Conservation (phyloP, 92 coral and sea anemone species). For the Actinostola sp. region DNA sequence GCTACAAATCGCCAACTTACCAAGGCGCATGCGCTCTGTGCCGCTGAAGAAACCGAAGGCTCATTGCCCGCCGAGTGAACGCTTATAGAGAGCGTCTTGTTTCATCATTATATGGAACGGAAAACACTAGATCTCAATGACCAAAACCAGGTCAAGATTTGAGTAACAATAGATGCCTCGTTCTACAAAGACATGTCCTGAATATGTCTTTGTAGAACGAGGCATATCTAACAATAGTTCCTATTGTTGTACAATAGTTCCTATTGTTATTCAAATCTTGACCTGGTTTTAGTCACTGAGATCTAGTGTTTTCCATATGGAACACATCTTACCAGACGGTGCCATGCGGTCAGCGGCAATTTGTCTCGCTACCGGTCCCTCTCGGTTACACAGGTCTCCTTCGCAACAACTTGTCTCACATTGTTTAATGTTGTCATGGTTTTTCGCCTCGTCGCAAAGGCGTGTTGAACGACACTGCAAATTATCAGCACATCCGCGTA, state of each 20-base stretch:
- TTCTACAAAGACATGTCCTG: too few species aligned
- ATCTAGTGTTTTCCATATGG: background rate
- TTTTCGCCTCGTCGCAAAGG: conserved; percentile 29
- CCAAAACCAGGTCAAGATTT: too few species aligned
- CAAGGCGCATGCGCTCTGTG: too few species aligned
- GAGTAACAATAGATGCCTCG: too few species aligned
- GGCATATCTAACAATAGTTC: too few species aligned
- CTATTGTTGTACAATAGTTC: background rate
- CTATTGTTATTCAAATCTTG: background rate
- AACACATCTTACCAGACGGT: conserved; percentile 26
- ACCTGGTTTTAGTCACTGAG: background rate
- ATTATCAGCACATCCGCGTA: conserved; percentile 37
- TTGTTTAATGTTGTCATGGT: conserved; percentile 12
- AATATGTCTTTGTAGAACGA: too few species aligned
- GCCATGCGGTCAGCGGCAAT: conserved; percentile 16
- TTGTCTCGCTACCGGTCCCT: conserved; percentile 24
- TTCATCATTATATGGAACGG: too few species aligned
- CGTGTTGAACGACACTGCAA: conserved; percentile 11
- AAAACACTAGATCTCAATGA: too few species aligned
- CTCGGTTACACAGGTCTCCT: conserved; percentile 65
- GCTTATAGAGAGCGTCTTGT: too few species aligned
- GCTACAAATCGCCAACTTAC: too few species aligned
- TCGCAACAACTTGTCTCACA: conserved; percentile 63
- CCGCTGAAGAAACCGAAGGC: too few species aligned
- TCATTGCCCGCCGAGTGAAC: too few species aligned